Percentiles rank a stretch among this genome's conserved stretches.
Evolutionary conservation across 2,888 invertebrate species (phyloP).

Genomic region (Hylaea fasciaria): DNA sequence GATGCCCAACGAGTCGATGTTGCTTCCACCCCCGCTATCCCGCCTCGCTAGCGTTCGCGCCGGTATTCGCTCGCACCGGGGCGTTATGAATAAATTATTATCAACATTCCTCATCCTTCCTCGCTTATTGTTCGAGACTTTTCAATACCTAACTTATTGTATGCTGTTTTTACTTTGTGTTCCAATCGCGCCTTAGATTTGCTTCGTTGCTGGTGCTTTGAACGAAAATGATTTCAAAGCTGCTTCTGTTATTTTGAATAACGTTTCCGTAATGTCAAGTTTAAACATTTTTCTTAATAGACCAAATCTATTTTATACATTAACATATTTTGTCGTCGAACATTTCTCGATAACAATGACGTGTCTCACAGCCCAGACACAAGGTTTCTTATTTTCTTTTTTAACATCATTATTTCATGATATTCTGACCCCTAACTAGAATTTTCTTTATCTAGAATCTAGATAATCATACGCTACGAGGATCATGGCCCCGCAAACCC

Average conservation of each 20-base stretch:
- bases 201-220: background rate
- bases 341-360: too few relatives aligned
- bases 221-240: background rate
- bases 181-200: background rate
- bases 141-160: conserved; percentile 34
- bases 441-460: too few relatives aligned
- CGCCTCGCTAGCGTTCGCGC: conserved; percentile 8
- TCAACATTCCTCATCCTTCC: conserved; percentile 38
- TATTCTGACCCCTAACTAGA: too few relatives aligned
- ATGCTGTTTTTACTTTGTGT: conserved; percentile 5
- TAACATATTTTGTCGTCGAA: too few relatives aligned
- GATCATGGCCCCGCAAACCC: too few relatives aligned
- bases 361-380: too few relatives aligned
- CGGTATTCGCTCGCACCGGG: conserved; percentile 29
- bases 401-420: too few relatives aligned
- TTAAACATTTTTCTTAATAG: too few relatives aligned
- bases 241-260: background rate
- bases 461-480: too few relatives aligned
- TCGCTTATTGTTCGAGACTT: conserved; percentile 35
- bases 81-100: conserved; percentile 46
- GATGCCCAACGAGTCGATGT: background rate
- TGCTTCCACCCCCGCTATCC: background rate
- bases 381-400: too few relatives aligned
- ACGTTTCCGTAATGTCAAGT: too few relatives aligned
- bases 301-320: too few relatives aligned